Base-by-base conservation (phyloP, 2,888 invertebrate genomes). In the Microplitis manilae region DNA sequence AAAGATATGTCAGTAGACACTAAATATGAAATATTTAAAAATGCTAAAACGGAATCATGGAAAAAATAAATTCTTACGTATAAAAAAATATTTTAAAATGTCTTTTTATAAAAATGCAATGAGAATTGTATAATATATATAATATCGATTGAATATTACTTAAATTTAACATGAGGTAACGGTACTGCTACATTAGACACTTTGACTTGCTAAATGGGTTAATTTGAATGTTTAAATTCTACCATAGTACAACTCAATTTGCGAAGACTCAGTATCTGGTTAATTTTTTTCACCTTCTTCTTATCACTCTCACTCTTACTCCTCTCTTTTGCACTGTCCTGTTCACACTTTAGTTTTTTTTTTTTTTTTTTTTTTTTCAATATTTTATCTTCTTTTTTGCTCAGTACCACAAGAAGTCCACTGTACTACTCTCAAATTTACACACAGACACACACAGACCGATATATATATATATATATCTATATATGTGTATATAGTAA, bases 181-280 rank as follows among this genome's bases (percentile, higher is more conserved):
- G 77, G 73, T n/a, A 41, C 62, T 20, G 7, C 81, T 84, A 90
- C 85, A 87, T 88, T 86, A 86, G 82, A 84, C 83, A 83, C 84
- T 87, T 88, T 87, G 86, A 87, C 88, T 89, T 87, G 87, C 86
- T 87, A 88, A 88, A 85, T 82, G 84, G 85, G 87, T 87, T 89
- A 88, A 89, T 88, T 88, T 87, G 86, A 89, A 89, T 88, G 86
- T 87, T 88, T 87, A 87, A 88, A 89, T 88, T 89, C 87, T 81
- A 79, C 79, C 79, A 79, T 80, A 83, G 85, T 85, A 85, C 86
- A 87, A 88, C 88, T 88, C 87, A 86, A 89, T 88, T 87, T 88
- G 86, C 84, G 81, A 85, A 84, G 85, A 85, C 82, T 84, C 84
- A 80, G 83, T 80, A 83, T 84, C 85, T 84, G 83, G 86, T 86